Base-by-base conservation (phyloP, 2,113 vertebrate species). In the Colinus virginianus region DNA sequence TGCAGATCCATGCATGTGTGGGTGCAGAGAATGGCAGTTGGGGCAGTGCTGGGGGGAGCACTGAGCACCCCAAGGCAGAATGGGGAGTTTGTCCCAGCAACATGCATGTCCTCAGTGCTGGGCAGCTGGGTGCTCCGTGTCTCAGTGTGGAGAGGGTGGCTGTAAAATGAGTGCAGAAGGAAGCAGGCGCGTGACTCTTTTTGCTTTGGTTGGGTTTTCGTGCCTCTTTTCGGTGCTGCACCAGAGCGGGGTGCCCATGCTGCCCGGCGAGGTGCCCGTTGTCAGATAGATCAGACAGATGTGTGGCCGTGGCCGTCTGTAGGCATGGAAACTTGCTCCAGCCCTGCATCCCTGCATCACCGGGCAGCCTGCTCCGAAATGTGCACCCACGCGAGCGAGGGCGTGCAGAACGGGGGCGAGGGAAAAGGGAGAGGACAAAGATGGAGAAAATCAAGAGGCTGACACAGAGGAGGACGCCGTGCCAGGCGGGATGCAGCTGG, bases 171-270 rank as follows among this genome's bases (percentile, higher is more conserved):
- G 78, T 9, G 68, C 55, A 46, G 61, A 62, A 81, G 67, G 9
- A 90, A 88, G 77, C 70, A 55, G 72, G 72, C 14, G 3, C 70
- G 66, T 28, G 71, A 48, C 48, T n/a, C 22, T 55, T 14, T 53
- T 53, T 30, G 68, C 61, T 86, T 90, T 67, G 88, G 64, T 86
- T 90, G 67, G 87, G 81, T 87, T 74, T 74, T 69, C 23, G 49
- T 61, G 67, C 80, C 66, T 20, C 30, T 32, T 32, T 32, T n/a
- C 51, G 56, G 32, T 56, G 72, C 38, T 13, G 22, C 30, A 34
- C 34, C 0, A 3, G n/a, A 26, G 8, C 36, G 5, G 13, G 36
- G 56, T 71, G 82, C 42, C 70, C 1, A 15, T 43, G 40, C 68
- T 6, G 7, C n/a, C 20, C 18, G 23, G 28, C 13, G 30, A 38